Evolutionary conservation across 1,140 invertebrate genomes (phyloP).

Genomic region (Bombus huntii): DNA sequence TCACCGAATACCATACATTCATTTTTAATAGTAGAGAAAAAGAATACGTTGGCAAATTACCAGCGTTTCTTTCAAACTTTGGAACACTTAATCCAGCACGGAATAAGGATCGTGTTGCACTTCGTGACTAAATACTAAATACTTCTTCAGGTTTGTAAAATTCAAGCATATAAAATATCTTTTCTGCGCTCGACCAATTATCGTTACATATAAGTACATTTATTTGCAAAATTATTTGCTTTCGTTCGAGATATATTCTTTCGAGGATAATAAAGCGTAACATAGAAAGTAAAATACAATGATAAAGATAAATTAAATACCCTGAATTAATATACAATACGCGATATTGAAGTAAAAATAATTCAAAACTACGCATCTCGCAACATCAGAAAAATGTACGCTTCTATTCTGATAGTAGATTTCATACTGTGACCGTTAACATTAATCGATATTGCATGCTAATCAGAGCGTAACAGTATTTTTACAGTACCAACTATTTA

Average conservation of each 20-base stretch:
- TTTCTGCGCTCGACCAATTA: too few species aligned
- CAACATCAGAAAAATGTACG: neutral
- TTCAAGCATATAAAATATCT: too few species aligned
- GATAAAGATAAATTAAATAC: neutral
- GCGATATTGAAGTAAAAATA: neutral
- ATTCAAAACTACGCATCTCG: neutral
- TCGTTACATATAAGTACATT: too few species aligned
- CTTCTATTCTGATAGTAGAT: neutral
- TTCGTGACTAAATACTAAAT: too few species aligned
- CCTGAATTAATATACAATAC: neutral
- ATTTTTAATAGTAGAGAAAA: conserved; percentile 24
- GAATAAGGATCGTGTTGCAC: too few species aligned
- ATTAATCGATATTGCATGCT: conserved; percentile 22
- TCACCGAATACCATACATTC: neutral
- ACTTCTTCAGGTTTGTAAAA: too few species aligned
- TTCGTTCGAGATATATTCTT: neutral
- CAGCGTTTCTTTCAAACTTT: too few species aligned
- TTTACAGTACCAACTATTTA: conserved; percentile 8
- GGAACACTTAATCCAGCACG: too few species aligned
- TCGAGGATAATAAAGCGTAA: neutral
- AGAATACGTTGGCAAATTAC: neutral
- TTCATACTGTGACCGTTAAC: neutral
- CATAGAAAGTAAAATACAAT: neutral
- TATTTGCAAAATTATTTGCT: neutral
- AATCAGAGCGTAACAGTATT: conserved; percentile 19